phyloP scores from a whole-genome alignment of 2,113 vertebrate genomes.

The Anhinga anhinga region DNA sequence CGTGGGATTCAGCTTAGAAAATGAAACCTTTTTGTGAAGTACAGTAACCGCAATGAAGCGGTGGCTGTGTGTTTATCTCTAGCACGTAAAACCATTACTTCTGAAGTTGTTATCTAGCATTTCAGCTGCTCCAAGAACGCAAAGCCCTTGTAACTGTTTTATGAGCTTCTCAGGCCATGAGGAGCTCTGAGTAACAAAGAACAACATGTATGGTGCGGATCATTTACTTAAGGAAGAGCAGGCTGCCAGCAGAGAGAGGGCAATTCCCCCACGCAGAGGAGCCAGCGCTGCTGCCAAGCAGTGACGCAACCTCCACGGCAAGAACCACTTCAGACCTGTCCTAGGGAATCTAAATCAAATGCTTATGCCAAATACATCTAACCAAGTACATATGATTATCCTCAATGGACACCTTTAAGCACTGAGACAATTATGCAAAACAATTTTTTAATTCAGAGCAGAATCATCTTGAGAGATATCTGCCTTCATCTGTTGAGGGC shows the following conservation, averaged over 20 bases:
- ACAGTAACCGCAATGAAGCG: fast-evolving
- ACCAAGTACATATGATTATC: not conserved
- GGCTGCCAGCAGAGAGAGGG: not conserved
- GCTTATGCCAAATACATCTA: not conserved
- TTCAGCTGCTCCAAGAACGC: not conserved
- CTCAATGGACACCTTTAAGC: not conserved
- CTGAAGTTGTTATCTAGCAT: no score
- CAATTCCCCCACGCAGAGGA: not conserved
- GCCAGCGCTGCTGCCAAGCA: not conserved
- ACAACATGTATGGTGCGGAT: not conserved
- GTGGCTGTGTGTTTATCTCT: not conserved
- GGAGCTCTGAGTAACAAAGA: not conserved
- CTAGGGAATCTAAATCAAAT: not conserved
- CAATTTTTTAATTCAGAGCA: not conserved
- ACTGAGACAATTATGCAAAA: not conserved
- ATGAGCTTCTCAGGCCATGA: fast-evolving
- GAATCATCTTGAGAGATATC: not conserved
- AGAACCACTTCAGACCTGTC: not conserved
- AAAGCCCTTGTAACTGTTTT: not conserved
- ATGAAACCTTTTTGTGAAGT: not conserved
- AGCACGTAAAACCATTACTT: fast-evolving
- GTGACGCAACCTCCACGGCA: fast-evolving
- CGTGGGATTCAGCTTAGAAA: not conserved
- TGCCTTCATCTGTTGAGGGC: not conserved
- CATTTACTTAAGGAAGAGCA: not conserved